These are phyloP conservation scores for Amblyraja radiata DNA, from an alignment of 2,797 vertebrate genomes.

Conservation along the genomic window DNA sequence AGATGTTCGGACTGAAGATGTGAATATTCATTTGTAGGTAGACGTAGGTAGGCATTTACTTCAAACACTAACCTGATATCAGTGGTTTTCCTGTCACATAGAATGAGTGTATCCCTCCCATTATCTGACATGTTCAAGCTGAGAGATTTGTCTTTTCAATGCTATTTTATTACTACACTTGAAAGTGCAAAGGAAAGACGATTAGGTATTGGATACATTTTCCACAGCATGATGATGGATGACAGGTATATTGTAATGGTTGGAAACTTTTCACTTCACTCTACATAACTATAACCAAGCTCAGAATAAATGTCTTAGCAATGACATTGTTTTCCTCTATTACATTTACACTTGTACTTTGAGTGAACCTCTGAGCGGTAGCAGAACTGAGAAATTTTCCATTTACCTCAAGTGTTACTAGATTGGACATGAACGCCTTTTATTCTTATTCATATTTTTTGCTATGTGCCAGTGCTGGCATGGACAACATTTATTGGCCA, in stretches of 20 bases:
- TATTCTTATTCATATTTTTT: too few relatives aligned
- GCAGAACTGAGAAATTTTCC: background rate
- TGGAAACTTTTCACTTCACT: background rate
- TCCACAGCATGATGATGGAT: background rate
- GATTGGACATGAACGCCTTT: background rate
- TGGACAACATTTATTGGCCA: too few relatives aligned
- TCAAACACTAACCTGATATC: background rate
- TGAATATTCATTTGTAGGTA: background rate
- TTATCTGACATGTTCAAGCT: slow-evolving; percentile 23
- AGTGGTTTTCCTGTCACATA: background rate
- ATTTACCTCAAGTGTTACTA: background rate
- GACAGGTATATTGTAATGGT: background rate
- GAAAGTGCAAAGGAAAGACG: background rate
- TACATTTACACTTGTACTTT: background rate
- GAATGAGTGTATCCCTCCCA: background rate
- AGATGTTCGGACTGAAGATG: background rate
- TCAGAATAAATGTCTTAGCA: background rate
- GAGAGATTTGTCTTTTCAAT: background rate
- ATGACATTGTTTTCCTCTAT: background rate
- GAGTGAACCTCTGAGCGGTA: background rate
- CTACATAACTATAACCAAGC: background rate
- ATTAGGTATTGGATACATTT: background rate
- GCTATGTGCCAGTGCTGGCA: too few relatives aligned
- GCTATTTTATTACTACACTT: background rate
- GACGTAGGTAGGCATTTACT: background rate